Base-by-base conservation (phyloP, 2,888 invertebrate genomes). In the Euplexia lucipara region DNA sequence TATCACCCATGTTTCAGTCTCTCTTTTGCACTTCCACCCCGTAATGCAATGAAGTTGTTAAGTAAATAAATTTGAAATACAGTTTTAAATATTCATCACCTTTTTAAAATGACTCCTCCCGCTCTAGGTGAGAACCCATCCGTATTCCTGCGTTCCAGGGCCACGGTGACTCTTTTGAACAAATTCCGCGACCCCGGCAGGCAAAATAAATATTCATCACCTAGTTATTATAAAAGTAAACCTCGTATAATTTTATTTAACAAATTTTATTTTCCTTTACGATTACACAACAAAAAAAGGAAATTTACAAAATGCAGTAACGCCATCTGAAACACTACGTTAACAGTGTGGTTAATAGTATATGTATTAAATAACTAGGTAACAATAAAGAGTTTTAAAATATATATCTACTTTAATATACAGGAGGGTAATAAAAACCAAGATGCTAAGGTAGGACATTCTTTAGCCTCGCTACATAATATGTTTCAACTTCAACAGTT, bases 271-370 rank as follows among this genome's bases (percentile, higher is more conserved):
- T 91, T 86, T 79, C 82, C 69, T 84, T 85, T 84, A 84, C 60
- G 80, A 74, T 82, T 85, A 90, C 88, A 90, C 87, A 91, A 90
- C 87, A 92, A 89, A 89, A 79, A 65, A 82, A 86, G 88, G 78
- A 86, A 85, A 82, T 86, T 86, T 87, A 92, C 86, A 92, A 94
- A 93, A 94, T 94, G 94, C 94, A 91, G 48, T 90, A 90, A 91
- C 87, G 90, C 86, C 90, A 88, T 85, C 86, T 86, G 86, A 89
- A 88, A 87, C 84, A 80, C 83, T 86, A 87, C 82, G 52, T 74
- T 82, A 83, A 83, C 79, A 73, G 62, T 78, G 70, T 63, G 71
- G 78, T 84, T 83, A 81, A 78, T 79, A 63, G 34, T 62, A 37
- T 37, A 76, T 68, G 63, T 70, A 68, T 66, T 68, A 75, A 79